Percentiles rank a stretch among this genome's conserved stretches.
Conservation (phyloP, 2,113 vertebrate genomes). For the Tichodroma muraria region DNA sequence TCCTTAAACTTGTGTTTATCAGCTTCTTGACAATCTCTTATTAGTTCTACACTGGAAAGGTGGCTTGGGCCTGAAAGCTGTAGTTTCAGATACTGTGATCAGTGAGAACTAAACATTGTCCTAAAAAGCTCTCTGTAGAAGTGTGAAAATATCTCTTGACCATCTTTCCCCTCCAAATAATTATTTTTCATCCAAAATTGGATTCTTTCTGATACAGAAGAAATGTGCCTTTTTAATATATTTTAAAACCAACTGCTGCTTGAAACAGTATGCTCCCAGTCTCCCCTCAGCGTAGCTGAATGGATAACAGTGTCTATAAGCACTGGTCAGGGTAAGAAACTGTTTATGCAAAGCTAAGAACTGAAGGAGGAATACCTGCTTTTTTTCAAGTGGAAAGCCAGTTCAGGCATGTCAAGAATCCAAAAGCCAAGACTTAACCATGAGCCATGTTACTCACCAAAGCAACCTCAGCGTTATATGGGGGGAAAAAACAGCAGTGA, state of each 20-base stretch:
- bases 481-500: not conserved
- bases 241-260: not conserved
- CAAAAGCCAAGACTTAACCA: slow-evolving; percentile 40
- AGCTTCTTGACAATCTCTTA: slow-evolving; percentile 5
- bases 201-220: not conserved
- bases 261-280: not conserved
- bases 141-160: not conserved
- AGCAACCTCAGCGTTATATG: not conserved
- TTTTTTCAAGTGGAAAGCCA: slow-evolving; percentile 44
- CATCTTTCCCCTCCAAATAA: not conserved
- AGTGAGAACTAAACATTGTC: not conserved
- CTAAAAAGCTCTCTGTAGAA: not conserved
- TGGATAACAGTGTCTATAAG: not conserved
- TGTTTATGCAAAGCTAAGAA: slow-evolving; percentile 49
- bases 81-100: not conserved
- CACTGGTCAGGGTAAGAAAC: not conserved
- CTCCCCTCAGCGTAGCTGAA: not conserved
- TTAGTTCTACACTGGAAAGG: not conserved
- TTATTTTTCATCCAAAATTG: not conserved
- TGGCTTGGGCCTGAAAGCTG: not conserved
- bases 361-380: slow-evolving; percentile 27
- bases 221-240: not conserved
- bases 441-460: slow-evolving; percentile 5
- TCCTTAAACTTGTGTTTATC: not conserved
- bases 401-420: slow-evolving; percentile 70